Evolutionary conservation across 2,888 invertebrate species (phyloP).

Genomic region (Nipponacmea schrenckii): DNA sequence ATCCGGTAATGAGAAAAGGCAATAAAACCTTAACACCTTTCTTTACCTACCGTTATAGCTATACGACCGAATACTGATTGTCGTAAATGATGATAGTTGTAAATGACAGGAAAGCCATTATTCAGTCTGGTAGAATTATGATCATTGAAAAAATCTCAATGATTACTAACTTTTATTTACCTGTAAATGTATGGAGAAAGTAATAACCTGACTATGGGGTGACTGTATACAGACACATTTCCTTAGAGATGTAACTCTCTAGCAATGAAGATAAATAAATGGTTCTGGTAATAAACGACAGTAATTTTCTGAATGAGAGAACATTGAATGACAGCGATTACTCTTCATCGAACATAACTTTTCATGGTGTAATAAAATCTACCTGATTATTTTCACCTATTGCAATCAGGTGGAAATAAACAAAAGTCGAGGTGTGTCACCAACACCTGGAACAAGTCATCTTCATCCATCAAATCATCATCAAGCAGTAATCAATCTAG

Average conservation of each 20-base stretch:
- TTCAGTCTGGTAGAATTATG: background rate
- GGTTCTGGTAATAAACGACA: background rate
- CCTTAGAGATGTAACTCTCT: too few relatives aligned
- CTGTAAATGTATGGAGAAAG: too few relatives aligned
- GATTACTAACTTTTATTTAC: too few relatives aligned
- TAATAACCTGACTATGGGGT: too few relatives aligned
- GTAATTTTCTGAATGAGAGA: conserved; percentile 6
- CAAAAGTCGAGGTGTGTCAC: background rate
- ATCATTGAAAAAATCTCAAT: too few relatives aligned
- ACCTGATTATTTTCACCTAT: background rate
- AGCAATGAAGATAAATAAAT: background rate
- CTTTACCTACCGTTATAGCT: background rate
- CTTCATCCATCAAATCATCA: conserved; percentile 1
- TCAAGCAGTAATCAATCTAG: background rate
- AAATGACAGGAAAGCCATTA: background rate
- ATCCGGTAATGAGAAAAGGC: conserved; percentile 7
- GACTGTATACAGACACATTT: too few relatives aligned
- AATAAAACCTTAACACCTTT: background rate
- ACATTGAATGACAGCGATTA: background rate
- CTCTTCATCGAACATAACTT: background rate
- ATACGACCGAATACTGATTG: background rate
- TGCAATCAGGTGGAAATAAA: background rate
- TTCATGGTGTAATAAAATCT: background rate
- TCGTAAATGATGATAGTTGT: too few relatives aligned
- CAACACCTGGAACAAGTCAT: background rate